phyloP scores from a whole-genome alignment of 2,797 vertebrate genomes.

The Tenualosa ilisha region DNA sequence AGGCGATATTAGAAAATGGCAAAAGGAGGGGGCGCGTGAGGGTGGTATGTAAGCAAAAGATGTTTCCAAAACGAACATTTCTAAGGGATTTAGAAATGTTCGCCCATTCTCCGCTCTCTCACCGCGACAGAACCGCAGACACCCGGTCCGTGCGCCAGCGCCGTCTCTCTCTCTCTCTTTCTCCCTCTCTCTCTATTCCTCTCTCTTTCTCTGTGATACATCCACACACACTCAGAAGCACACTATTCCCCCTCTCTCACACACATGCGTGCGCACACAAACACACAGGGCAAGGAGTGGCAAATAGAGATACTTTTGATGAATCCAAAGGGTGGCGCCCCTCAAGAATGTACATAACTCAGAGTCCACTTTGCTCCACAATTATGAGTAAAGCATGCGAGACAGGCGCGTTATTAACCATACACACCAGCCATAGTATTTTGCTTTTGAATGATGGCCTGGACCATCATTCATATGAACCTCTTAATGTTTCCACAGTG shows the following conservation, averaged over 20 bases:
- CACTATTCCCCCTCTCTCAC: not conserved
- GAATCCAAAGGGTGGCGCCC: slow-evolving; percentile 10
- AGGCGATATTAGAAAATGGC: slow-evolving; percentile 48
- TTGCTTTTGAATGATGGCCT: slow-evolving; percentile 8
- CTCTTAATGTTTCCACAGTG: slow-evolving; percentile 10
- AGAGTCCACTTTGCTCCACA: slow-evolving; percentile 10
- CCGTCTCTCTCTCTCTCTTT: slow-evolving; percentile 35
- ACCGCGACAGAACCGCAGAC: slow-evolving; percentile 61
- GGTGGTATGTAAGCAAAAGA: slow-evolving; percentile 60
- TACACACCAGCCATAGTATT: slow-evolving; percentile 12
- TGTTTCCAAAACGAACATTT: slow-evolving; percentile 64
- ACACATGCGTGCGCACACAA: not conserved
- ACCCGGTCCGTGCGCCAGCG: slow-evolving; percentile 52
- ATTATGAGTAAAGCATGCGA: not conserved
- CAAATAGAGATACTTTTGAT: not conserved
- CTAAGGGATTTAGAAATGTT: slow-evolving; percentile 55
- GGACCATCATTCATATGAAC: not conserved
- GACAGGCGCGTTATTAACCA: slow-evolving; percentile 9
- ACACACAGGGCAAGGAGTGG: not conserved
- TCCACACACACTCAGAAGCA: not conserved
- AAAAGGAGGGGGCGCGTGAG: slow-evolving; percentile 52
- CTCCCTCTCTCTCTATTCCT: not conserved
- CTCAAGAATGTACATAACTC: not conserved
- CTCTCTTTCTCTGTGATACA: slow-evolving; percentile 20
- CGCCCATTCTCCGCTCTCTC: slow-evolving; percentile 43